Conservation (phyloP, 2,888 invertebrate species). For the Tiliacea citrago region DNA sequence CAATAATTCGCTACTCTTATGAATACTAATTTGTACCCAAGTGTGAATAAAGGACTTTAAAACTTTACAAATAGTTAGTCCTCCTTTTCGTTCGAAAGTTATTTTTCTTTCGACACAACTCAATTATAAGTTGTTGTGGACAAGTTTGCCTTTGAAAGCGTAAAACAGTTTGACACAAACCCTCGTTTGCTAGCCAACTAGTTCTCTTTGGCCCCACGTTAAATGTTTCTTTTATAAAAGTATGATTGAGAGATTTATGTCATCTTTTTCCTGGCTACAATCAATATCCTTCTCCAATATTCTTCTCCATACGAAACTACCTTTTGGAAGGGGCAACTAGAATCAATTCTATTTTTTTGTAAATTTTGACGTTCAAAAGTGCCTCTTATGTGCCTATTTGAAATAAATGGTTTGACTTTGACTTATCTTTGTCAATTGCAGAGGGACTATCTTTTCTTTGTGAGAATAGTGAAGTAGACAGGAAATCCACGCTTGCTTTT, state of each 20-base stretch:
- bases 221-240: constrained; percentile 1
- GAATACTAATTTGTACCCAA: neutral
- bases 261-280: neutral
- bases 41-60: neutral
- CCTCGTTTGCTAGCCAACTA: constrained; percentile 14
- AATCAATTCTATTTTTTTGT: no score
- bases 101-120: constrained; percentile 30
- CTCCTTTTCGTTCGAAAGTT: neutral
- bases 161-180: constrained; percentile 29
- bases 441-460: neutral
- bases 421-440: neutral
- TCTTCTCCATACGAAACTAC: no score
- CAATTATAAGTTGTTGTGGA: constrained; percentile 38
- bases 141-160: constrained; percentile 34
- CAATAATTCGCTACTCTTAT: no score
- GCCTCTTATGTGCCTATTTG: no score
- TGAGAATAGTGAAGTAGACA: neutral
- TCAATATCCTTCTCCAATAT: no score
- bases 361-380: no score
- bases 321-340: no score
- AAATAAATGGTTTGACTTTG: no score
- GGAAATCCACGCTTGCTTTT: neutral
- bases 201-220: constrained; percentile 2
- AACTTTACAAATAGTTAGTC: constrained; percentile 1
- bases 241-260: neutral